phyloP scores from a whole-genome alignment of 2,113 vertebrate genomes.

The Cygnus buccinator region DNA sequence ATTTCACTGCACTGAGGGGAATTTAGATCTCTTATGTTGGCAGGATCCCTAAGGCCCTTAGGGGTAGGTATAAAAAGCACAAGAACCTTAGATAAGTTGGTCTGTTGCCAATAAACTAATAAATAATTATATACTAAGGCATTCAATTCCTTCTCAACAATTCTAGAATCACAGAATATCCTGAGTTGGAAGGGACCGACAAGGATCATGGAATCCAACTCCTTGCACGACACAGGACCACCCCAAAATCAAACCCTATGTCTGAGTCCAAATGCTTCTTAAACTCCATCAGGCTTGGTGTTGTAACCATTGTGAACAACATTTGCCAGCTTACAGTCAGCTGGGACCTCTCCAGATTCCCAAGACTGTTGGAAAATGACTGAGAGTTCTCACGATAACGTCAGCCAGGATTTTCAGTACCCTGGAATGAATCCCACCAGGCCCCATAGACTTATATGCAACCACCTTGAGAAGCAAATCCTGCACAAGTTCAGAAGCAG shows the following conservation, averaged over 20 bases:
- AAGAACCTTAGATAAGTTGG: background rate
- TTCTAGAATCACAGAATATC: no score
- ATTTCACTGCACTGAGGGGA: background rate
- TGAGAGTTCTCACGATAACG: background rate
- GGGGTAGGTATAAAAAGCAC: background rate
- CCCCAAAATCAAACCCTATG: no score
- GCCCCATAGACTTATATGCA: background rate
- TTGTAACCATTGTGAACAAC: no score
- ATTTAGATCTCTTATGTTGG: background rate
- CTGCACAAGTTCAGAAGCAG: background rate
- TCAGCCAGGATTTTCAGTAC: background rate
- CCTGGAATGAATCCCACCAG: background rate
- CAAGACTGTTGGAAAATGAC: background rate
- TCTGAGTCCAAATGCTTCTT: no score
- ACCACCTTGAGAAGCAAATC: background rate
- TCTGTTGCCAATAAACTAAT: background rate
- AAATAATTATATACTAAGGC: background rate
- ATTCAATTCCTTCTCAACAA: background rate
- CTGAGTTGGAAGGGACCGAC: no score
- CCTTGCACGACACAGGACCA: no score
- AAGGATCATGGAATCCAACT: no score
- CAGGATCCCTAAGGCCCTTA: background rate
- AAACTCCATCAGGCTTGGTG: no score
- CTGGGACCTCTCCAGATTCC: background rate
- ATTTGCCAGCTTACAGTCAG: no score